These are phyloP conservation scores for Notothenia rossii DNA, from an alignment of 2,113 vertebrate genomes.

Conservation along the genomic window DNA sequence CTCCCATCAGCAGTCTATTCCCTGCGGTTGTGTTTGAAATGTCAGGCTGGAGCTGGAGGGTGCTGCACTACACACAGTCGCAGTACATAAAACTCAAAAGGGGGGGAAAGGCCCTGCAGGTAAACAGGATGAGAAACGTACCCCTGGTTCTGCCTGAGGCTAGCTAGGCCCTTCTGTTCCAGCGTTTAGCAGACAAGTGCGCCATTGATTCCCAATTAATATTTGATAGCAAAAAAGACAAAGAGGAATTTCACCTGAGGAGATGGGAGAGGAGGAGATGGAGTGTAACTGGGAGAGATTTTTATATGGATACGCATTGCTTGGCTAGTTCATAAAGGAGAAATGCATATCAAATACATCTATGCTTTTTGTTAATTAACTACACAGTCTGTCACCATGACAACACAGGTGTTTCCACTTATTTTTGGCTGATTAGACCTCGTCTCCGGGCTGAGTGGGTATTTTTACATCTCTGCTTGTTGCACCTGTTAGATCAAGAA, in stretches of 20 bases:
- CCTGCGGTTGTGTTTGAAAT: slow-evolving; percentile 68
- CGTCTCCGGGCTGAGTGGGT: not conserved
- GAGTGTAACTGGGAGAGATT: slow-evolving; percentile 4
- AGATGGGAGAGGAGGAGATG: slow-evolving; percentile 29
- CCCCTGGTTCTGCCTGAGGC: slow-evolving; percentile 76
- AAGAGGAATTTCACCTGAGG: slow-evolving; percentile 64
- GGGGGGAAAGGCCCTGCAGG: slow-evolving; percentile 63
- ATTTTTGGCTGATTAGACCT: slow-evolving; percentile 11
- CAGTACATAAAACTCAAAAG: slow-evolving; percentile 63
- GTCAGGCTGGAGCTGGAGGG: slow-evolving; percentile 70
- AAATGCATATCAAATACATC: not conserved
- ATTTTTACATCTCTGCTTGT: not conserved
- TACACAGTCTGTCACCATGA: not conserved
- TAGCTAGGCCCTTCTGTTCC: slow-evolving; percentile 78
- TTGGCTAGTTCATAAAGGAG: slow-evolving; percentile 11
- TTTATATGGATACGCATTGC: slow-evolving; percentile 26
- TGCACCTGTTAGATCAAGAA: slow-evolving; percentile 26
- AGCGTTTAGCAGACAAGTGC: slow-evolving; percentile 84
- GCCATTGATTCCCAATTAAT: slow-evolving; percentile 86
- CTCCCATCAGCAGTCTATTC: slow-evolving; percentile 59
- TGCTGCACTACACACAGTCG: slow-evolving; percentile 61
- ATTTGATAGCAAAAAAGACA: slow-evolving; percentile 79
- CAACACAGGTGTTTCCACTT: slow-evolving; percentile 7
- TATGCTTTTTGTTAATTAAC: not conserved
- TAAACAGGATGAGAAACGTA: slow-evolving; percentile 74